Base-by-base conservation (phyloP, 2,888 invertebrate genomes). In the Nemapogon koenigi region DNA sequence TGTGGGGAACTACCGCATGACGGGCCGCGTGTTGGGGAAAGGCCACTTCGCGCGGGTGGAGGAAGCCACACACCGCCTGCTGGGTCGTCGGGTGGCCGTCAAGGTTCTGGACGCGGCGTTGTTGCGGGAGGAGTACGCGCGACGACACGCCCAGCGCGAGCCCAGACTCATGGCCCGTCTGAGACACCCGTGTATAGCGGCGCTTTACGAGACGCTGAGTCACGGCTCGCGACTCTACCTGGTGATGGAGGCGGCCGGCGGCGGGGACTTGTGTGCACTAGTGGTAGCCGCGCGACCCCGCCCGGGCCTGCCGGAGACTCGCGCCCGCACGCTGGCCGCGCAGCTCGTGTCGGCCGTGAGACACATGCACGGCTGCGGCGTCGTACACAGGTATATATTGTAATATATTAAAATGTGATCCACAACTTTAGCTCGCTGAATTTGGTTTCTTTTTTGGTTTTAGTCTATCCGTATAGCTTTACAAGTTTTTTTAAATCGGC, bases 41-140 rank as follows among this genome's bases (percentile, higher is more conserved):
- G 90, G 89, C 43, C 89, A 88, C 64, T 89, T 89, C 59, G 89
- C 89, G 15, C 80, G 83, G 49, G 89, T 90, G 32, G 87, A 88
- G 57, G 86, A 89, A 58, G 89, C 88, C 10, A 81, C 84, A 19
- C 89, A 89, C 59, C 81, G 80, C 44, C 61, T 86, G 39, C 82
- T 89, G 37, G 83, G 85, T 48, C 61, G 62, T 2, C 60, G 86
- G 85, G 89, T 90, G 52, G 89, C 89, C 11, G 81, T 90, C 40
- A 90, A 90, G 67, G 82, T 90, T 50, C 88, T 90, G 55, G 88
- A 89, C 61, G 75, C 86, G 43, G 81, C 83, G 30, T 80, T 82
- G 50, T 86, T 89, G 50, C 86, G 86, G 49, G 88, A 89, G 57
- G 87, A 87, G 43, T 90, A 90, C 58, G 85, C 88, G 1, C 78